These are phyloP conservation scores for Platycheirus albimanus DNA, from an alignment of 2,888 invertebrate genomes.

Conservation along the genomic window DNA sequence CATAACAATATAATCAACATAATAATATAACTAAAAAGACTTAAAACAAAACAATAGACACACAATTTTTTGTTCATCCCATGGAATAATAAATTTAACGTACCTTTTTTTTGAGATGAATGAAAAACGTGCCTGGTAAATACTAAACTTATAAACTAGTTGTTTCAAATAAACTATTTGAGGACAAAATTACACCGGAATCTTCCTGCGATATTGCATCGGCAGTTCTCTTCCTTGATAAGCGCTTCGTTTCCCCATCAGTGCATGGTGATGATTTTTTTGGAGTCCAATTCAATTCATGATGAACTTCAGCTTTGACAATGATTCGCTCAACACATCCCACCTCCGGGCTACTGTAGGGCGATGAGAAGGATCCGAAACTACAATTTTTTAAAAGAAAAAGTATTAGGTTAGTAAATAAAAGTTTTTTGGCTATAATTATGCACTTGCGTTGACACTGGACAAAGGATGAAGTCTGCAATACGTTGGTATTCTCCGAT, in stretches of 20 bases:
- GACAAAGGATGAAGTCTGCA: slow-evolving; percentile 22
- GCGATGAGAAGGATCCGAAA: slow-evolving; percentile 40
- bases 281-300: slow-evolving; percentile 77
- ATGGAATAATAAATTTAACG: too few relatives aligned
- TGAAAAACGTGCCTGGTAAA: too few relatives aligned
- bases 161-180: slow-evolving; percentile 48
- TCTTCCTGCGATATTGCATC: slow-evolving; percentile 57
- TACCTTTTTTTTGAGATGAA: too few relatives aligned
- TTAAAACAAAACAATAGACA: too few relatives aligned
- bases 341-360: slow-evolving; percentile 74
- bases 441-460: slow-evolving; percentile 26
- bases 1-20: too few relatives aligned
- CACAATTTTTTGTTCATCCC: too few relatives aligned
- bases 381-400: slow-evolving; percentile 12
- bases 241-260: slow-evolving; percentile 24
- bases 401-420: neutral
- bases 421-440: neutral
- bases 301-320: slow-evolving; percentile 78
- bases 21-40: too few relatives aligned
- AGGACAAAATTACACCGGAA: slow-evolving; percentile 70
- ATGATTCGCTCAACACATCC: slow-evolving; percentile 70
- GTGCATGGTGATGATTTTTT: slow-evolving; percentile 22
- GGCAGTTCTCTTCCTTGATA: slow-evolving; percentile 47
- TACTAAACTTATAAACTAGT: slow-evolving; percentile 34
- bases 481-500: slow-evolving; percentile 17